Evolutionary conservation across 2,113 vertebrate genomes (phyloP).

Genomic region (Hepsetus odoe): DNA sequence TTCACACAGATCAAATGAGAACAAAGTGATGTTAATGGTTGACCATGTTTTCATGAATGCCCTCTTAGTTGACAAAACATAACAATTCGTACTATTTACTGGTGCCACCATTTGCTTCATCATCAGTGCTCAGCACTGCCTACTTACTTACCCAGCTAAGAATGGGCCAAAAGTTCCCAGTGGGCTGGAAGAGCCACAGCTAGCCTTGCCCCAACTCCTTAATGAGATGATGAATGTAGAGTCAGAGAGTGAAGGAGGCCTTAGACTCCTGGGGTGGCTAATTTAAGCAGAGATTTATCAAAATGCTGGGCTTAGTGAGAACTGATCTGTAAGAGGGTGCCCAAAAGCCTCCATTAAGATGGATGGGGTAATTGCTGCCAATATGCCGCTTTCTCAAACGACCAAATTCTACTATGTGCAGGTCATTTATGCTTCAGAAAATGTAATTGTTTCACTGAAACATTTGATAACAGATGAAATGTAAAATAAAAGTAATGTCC

Average conservation of each 20-base stretch:
- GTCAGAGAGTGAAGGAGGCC: conserved; percentile 64
- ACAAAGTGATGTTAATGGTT: background rate
- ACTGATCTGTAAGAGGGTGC: conserved; percentile 65
- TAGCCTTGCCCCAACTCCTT: conserved; percentile 59
- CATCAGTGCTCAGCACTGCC: conserved; percentile 16
- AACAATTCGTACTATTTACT: conserved; percentile 13
- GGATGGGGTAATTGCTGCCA: conserved; percentile 76
- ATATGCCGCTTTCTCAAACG: conserved; percentile 60
- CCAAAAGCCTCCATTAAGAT: conserved; percentile 70
- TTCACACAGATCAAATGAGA: background rate
- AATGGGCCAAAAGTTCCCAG: conserved; percentile 48
- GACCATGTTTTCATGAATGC: conserved; percentile 22
- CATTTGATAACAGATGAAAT: conserved; percentile 5
- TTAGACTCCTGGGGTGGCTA: conserved; percentile 68
- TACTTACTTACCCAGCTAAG: conserved; percentile 37
- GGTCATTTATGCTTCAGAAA: conserved; percentile 29
- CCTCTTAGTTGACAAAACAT: conserved; percentile 9
- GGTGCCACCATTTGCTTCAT: conserved; percentile 28
- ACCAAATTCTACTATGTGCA: conserved; percentile 53
- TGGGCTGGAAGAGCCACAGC: conserved; percentile 35
- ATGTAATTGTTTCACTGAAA: conserved; percentile 22
- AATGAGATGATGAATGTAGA: conserved; percentile 76
- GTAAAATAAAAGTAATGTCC: too few species aligned
- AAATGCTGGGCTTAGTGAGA: conserved; percentile 58
- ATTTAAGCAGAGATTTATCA: conserved; percentile 79